These are phyloP conservation scores for Drosophila testacea DNA, from an alignment of 2,888 invertebrate species.

Conservation along the genomic window DNA sequence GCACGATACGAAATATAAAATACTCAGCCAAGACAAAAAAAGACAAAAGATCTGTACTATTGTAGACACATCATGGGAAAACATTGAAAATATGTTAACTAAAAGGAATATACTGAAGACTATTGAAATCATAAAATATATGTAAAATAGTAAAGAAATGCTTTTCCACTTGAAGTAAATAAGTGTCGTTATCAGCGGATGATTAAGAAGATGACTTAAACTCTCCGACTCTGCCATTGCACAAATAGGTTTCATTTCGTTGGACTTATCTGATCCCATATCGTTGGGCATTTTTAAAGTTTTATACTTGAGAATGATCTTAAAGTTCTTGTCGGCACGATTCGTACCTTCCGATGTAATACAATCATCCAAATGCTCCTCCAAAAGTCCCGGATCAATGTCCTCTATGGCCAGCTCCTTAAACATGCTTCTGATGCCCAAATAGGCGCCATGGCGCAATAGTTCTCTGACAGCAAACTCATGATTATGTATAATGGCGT, in stretches of 20 bases:
- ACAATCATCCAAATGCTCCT: conserved; percentile 90
- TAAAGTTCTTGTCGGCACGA: conserved; percentile 89
- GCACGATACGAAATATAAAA: not conserved
- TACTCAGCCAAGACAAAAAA: not conserved
- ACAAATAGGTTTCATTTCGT: conserved; percentile 23
- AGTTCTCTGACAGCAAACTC: conserved; percentile 88
- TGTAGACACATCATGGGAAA: not conserved
- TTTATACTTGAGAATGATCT: conserved; percentile 90
- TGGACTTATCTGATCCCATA: conserved; percentile 88
- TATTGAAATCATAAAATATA: not conserved
- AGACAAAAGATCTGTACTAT: not conserved
- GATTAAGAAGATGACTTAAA: conserved; percentile 89
- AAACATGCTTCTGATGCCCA: conserved; percentile 89
- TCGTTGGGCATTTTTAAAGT: conserved; percentile 87
- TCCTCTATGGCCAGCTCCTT: conserved; percentile 90
- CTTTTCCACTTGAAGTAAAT: conserved; percentile 91
- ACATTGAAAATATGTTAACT: not conserved
- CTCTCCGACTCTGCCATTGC: conserved; percentile 89
- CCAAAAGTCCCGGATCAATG: conserved; percentile 88
- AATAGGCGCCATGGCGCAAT: conserved; percentile 89
- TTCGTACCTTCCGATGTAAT: conserved; percentile 87
- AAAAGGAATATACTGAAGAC: not conserved
- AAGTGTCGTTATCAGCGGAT: conserved; percentile 92
- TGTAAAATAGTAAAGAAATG: conserved; percentile 8
- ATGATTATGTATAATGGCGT: conserved; percentile 90